A percentile compares a stretch with the other conserved stretches of the same genome.
phyloP scores from a whole-genome alignment of 2,888 invertebrate genomes.

The Dione vanillae region DNA sequence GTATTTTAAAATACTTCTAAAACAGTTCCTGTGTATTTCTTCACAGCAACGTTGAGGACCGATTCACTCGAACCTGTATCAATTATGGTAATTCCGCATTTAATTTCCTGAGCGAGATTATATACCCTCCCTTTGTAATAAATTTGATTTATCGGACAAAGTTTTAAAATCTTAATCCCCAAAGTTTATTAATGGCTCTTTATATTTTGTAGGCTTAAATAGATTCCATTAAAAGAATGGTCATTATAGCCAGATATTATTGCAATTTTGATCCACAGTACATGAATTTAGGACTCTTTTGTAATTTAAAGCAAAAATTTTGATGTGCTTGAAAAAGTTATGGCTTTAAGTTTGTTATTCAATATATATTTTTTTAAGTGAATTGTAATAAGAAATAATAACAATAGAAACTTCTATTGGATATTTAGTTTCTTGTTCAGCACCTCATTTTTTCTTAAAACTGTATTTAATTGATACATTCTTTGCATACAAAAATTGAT shows the following conservation, averaged over 20 bases:
- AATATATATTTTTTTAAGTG: too few species aligned
- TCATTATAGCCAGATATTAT: slow-evolving; percentile 18
- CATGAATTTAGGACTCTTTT: neutral
- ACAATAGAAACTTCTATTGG: too few species aligned
- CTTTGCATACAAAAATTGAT: too few species aligned
- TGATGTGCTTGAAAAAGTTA: neutral
- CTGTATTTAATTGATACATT: too few species aligned
- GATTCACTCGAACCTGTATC: slow-evolving; percentile 78
- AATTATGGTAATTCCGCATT: slow-evolving; percentile 82
- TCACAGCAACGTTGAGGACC: slow-evolving; percentile 61
- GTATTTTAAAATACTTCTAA: slow-evolving; percentile 61
- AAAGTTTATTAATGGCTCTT: slow-evolving; percentile 53
- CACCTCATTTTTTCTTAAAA: too few species aligned
- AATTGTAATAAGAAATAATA: too few species aligned
- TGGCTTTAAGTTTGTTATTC: too few species aligned
- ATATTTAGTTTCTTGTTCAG: too few species aligned
- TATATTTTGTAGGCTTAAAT: slow-evolving; percentile 41
- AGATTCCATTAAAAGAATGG: slow-evolving; percentile 24
- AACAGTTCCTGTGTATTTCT: slow-evolving; percentile 59
- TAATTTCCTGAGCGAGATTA: slow-evolving; percentile 82
- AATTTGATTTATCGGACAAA: slow-evolving; percentile 75
- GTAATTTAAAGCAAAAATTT: neutral
- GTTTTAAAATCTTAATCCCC: slow-evolving; percentile 62
- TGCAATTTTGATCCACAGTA: neutral
- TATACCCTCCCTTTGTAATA: slow-evolving; percentile 69